Conservation (phyloP, 2,113 vertebrate genomes). For the Chinchilla lanigera region DNA sequence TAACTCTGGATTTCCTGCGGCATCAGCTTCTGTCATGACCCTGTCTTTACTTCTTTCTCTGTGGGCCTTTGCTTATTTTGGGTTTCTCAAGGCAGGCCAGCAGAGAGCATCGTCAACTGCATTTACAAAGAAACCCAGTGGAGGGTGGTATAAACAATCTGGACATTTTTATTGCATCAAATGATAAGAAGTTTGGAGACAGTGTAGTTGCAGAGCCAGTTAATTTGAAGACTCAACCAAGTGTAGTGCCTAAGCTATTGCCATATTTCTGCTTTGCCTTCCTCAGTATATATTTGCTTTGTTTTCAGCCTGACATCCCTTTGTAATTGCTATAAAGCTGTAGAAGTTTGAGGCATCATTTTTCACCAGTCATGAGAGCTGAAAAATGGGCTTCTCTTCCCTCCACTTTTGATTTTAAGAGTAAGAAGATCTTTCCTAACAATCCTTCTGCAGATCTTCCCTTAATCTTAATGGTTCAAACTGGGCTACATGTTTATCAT, state of each 20-base stretch:
- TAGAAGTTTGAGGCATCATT: not conserved
- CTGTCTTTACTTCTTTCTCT: not conserved
- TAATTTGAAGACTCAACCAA: not conserved
- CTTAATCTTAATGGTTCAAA: conserved; percentile 40
- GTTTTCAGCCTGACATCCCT: not conserved
- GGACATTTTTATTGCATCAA: not conserved
- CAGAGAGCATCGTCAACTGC: not conserved
- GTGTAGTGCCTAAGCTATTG: not conserved
- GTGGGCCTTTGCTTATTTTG: not conserved
- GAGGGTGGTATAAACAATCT: not conserved
- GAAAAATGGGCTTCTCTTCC: not conserved
- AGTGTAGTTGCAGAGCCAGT: not conserved
- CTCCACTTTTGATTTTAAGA: conserved; percentile 45
- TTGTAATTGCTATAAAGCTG: not conserved
- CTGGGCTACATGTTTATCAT: not conserved
- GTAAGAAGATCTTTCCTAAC: not conserved
- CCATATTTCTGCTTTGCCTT: not conserved
- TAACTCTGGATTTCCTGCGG: not conserved
- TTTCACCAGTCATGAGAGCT: not conserved
- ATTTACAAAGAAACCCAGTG: not conserved
- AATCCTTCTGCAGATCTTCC: not conserved
- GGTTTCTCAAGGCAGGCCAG: not conserved
- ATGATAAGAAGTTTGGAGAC: not conserved
- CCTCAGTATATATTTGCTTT: not conserved
- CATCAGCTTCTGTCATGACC: not conserved